Base-by-base conservation (phyloP, 2,888 invertebrate species). In the Nycteola revayana region DNA sequence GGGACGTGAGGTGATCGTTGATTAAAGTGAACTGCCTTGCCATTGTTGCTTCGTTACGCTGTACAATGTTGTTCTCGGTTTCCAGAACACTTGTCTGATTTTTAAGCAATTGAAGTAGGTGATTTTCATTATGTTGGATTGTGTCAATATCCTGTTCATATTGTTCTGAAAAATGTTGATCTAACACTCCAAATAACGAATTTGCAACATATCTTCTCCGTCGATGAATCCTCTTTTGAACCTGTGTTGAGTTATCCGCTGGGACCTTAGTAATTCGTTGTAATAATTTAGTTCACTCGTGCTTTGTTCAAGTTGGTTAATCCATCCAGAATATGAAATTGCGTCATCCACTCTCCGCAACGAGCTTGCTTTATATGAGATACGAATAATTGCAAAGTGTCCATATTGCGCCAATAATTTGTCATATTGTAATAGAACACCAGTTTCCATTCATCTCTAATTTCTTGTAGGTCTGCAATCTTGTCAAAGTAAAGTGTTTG, bases 171-270 rank as follows among this genome's bases (percentile, higher is more conserved):
- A 28, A 34, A 8, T 3, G 10, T 5, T 34, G 24, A 11, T 34
- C 34, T 34, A 28, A 7, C 2, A 34, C 24, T 7, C 28, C 24
- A 20, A 34, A 28, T 28, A 34, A 18, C 7, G 28, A 9, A 9
- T 24, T 24, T 7, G 24, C 9, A 7, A 24, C n/a, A 24, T 9
- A 9, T 7, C 24, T 9, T 7, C 27, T 22, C 21, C 27, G 14
- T 33, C 22, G 7, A 32, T 32, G 7, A 32, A 21, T 9, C 25
- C 20, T 7, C 25, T 18, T 21, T 31, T 25, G 3, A 30, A 23
- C 22, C 29, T 23, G 14, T 23, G 29, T 11, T 14, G 23, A n/a
- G 22, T 29, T 14, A 29, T 4, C 14, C 14, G n/a, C n/a, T n/a
- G n/a, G n/a, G n/a, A n/a, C n/a, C n/a, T n/a, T n/a, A n/a, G n/a